Base-by-base conservation (phyloP, 1,140 invertebrate genomes). In the Macrosteles quadrilineatus region DNA sequence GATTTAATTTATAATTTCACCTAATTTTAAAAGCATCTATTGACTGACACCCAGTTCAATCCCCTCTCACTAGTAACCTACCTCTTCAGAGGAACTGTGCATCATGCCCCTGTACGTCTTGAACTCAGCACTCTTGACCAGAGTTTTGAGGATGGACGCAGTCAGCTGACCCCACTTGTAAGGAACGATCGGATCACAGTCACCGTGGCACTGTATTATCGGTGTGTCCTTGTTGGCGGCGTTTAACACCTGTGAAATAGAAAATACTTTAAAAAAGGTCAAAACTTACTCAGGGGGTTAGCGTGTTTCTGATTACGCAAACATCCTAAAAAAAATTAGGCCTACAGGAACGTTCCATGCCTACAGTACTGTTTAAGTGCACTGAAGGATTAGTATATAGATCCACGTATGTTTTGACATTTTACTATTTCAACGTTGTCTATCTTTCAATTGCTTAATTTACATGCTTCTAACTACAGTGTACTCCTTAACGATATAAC, bases 91-190 rank as follows among this genome's bases (percentile, higher is more conserved):
- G 2, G 95, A 97, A 59, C 90, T 89, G 82, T 99, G 97, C 78
- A 89, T 89, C 79, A 98, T 83, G 67, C 91, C 91, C 75, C 85
- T 85, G 80, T 98, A 99, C 3, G 90, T 90, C 81, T 93, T 94
- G 77, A 99, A 97, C 76, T 94, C 89, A 68, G 88, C 86, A 75
- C 91, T 88, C 74, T 90, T 91, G 78, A 91, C 87, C 77, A 98
- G 91, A 59, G 88, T 87, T 81, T 96, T 95, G 11, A 99, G 81
- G 71, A 93, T 80, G 55, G 93, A 90, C 12, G 91, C 87, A 11
- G 97, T 97, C 85, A 97, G 88, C 79, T 96, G 89, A 31, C 96
- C 97, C 90, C 95, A 98, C 77, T 91, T 91, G 77, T 91, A 93
- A 0, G 94, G 93, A 21, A 99, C 95, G 70, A 99, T 87, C 11